Evolutionary conservation across 2,888 invertebrate genomes (phyloP).

Genomic region (Aquatica leii): DNA sequence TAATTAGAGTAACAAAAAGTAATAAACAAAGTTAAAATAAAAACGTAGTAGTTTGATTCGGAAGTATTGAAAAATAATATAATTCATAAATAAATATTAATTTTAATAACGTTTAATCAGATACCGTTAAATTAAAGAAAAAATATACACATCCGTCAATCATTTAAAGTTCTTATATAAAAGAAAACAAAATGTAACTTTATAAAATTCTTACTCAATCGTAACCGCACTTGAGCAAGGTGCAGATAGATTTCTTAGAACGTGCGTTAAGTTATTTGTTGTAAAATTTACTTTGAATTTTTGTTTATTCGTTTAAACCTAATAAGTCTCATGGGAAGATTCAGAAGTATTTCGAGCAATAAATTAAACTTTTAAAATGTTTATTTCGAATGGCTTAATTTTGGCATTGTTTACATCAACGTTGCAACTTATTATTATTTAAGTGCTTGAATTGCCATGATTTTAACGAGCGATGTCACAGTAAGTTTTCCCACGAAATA

Average conservation of each 20-base stretch:
- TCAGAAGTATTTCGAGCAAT: slow-evolving; percentile 2
- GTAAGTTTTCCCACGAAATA: no score
- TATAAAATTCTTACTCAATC: slow-evolving; percentile 20
- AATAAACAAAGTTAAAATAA: no score
- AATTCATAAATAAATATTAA: no score
- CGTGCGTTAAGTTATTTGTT: slow-evolving; percentile 10
- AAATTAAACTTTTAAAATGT: background rate
- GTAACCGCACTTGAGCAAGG: slow-evolving; percentile 17
- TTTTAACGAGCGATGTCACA: no score
- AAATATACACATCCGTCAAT: slow-evolving; percentile 1
- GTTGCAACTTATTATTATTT: no score
- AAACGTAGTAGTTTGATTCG: no score
- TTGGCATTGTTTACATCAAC: no score
- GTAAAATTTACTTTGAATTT: slow-evolving; percentile 16
- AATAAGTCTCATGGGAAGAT: slow-evolving; percentile 5
- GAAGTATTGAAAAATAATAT: no score
- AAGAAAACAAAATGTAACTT: background rate
- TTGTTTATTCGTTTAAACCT: slow-evolving; percentile 15
- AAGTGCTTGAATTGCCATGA: no score
- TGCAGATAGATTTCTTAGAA: slow-evolving; percentile 24
- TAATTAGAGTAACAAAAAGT: no score
- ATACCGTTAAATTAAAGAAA: background rate
- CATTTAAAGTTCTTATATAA: background rate
- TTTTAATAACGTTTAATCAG: background rate
- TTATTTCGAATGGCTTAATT: background rate